These are phyloP conservation scores for Epinephelus fuscoguttatus DNA, from an alignment of 2,113 vertebrate genomes.

Conservation along the genomic window DNA sequence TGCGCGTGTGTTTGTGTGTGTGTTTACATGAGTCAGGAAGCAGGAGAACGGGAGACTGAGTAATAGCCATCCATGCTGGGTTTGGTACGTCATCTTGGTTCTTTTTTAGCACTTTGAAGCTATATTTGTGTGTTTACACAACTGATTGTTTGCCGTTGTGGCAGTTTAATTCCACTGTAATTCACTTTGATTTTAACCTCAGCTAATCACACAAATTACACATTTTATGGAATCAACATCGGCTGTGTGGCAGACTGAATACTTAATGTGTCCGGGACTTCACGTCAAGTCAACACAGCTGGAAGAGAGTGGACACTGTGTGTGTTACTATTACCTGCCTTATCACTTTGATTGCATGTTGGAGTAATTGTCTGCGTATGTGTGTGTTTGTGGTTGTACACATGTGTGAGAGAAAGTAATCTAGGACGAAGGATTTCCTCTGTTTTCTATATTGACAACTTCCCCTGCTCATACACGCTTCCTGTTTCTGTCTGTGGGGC, in stretches of 20 bases:
- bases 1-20: not conserved
- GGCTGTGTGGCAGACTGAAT: conserved; percentile 5
- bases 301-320: conserved; percentile 34
- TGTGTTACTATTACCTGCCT: conserved; percentile 7
- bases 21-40: conserved; percentile 36
- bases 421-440: conserved; percentile 64
- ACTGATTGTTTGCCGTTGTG: conserved; percentile 5
- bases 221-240: conserved; percentile 21
- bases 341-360: conserved; percentile 52
- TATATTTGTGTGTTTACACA: conserved; percentile 10
- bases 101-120: conserved; percentile 6
- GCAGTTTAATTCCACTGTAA: conserved; percentile 25
- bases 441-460: conserved; percentile 60
- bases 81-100: conserved; percentile 7
- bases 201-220: conserved; percentile 37
- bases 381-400: not conserved
- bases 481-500: conserved; percentile 59
- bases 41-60: not conserved
- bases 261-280: conserved; percentile 45
- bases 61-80: conserved; percentile 5
- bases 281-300: conserved; percentile 48
- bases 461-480: conserved; percentile 62
- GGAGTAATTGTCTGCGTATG: conserved; percentile 39
- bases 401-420: conserved; percentile 55
- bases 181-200: conserved; percentile 42